A percentile compares a stretch with the other conserved stretches of the same genome.
These are phyloP conservation scores for Pardosa pseudoannulata DNA, from an alignment of 2,888 invertebrate genomes.

Conservation along the genomic window DNA sequence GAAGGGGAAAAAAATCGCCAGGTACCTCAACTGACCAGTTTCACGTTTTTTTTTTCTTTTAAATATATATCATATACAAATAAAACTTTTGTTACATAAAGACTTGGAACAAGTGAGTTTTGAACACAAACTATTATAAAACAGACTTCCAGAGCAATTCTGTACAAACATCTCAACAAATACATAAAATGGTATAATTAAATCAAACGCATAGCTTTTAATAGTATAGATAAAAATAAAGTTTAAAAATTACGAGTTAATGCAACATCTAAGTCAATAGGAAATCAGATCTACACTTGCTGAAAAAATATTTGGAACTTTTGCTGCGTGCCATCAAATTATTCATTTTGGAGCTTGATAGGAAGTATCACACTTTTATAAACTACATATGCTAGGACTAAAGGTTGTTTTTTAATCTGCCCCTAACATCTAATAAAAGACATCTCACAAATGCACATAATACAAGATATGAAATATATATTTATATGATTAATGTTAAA, in stretches of 20 bases:
- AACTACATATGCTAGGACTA: constrained; percentile 44
- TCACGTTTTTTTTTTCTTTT: too few species aligned
- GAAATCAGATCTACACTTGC: constrained; percentile 58
- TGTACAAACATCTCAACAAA: constrained; percentile 35
- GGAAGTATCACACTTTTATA: constrained; percentile 36
- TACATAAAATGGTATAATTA: not conserved
- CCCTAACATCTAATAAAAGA: constrained; percentile 59
- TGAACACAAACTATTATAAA: constrained; percentile 30
- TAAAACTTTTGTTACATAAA: not conserved
- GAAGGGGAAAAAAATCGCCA: too few species aligned
- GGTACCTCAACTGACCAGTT: not conserved
- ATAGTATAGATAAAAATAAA: too few species aligned
- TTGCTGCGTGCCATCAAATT: constrained; percentile 27
- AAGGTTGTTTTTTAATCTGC: constrained; percentile 38
- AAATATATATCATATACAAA: not conserved
- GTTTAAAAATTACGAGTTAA: constrained; percentile 18
- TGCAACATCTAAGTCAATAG: constrained; percentile 11
- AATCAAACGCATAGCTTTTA: too few species aligned
- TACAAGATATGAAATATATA: constrained; percentile 55
- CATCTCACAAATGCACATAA: constrained; percentile 67
- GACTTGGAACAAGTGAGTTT: constrained; percentile 41
- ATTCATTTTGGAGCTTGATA: constrained; percentile 24
- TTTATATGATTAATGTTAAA: constrained; percentile 66
- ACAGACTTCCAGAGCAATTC: constrained; percentile 17
- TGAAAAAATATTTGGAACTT: constrained; percentile 49